A percentile compares a stretch with the other conserved stretches of the same genome.
These are phyloP conservation scores for Papilio protenor DNA, from an alignment of 2,888 invertebrate species.

Conservation along the genomic window DNA sequence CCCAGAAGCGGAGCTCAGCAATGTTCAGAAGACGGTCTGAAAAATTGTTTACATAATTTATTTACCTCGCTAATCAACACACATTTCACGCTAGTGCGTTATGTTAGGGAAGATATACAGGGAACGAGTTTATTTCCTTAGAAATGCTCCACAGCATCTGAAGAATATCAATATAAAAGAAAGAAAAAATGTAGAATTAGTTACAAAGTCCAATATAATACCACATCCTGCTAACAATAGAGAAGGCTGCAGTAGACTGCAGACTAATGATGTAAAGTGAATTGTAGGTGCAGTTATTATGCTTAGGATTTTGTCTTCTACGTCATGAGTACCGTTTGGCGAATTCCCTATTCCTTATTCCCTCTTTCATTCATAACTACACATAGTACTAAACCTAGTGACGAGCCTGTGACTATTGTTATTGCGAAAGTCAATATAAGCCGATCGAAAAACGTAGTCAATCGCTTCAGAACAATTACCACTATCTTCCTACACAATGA, in stretches of 20 bases:
- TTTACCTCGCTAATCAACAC: not conserved
- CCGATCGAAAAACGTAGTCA: too few relatives aligned
- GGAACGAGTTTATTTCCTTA: not conserved
- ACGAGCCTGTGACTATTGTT: not conserved
- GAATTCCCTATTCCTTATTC: not conserved
- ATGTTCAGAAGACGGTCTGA: constrained; percentile 71
- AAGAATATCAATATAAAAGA: not conserved
- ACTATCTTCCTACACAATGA: not conserved
- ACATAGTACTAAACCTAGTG: not conserved
- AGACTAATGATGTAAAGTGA: too few relatives aligned
- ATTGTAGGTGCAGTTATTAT: too few relatives aligned
- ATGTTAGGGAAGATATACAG: not conserved
- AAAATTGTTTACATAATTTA: not conserved
- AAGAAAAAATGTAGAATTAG: not conserved
- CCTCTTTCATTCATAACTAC: not conserved
- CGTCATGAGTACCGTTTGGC: not conserved
- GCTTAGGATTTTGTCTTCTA: not conserved
- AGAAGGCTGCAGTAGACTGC: too few relatives aligned
- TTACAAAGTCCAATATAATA: not conserved
- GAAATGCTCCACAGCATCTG: not conserved
- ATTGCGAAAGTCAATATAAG: too few relatives aligned
- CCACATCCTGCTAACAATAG: not conserved
- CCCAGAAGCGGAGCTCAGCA: constrained; percentile 77
- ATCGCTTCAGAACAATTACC: too few relatives aligned
- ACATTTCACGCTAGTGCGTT: not conserved